These are phyloP conservation scores for Meteorus sp. DNA, from an alignment of 1,140 invertebrate species.

Conservation along the genomic window DNA sequence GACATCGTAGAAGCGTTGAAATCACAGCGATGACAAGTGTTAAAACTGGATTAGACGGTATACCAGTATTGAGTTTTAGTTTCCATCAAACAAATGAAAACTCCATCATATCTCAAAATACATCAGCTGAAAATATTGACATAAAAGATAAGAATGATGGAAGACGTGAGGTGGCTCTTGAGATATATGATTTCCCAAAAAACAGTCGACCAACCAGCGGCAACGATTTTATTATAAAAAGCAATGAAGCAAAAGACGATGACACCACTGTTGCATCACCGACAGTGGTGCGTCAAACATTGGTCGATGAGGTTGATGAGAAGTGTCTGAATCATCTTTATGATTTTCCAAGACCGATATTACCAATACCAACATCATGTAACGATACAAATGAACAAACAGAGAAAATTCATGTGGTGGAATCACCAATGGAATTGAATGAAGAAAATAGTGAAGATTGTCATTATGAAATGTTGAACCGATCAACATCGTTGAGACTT, in stretches of 20 bases:
- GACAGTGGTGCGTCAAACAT: neutral
- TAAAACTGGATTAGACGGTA: constrained; percentile 42
- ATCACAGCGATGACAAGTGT: constrained; percentile 45
- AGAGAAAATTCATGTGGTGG: too few species aligned
- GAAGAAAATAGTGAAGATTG: neutral
- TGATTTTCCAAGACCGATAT: constrained; percentile 12
- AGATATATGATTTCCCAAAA: constrained; percentile 30
- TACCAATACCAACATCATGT: neutral
- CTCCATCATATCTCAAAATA: constrained; percentile 7
- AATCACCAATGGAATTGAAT: neutral
- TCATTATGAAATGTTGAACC: neutral
- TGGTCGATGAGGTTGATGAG: neutral
- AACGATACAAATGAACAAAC: too few species aligned
- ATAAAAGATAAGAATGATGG: constrained; percentile 19
- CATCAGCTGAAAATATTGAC: constrained; percentile 15
- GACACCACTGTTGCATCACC: neutral
- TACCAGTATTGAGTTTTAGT: constrained; percentile 52
- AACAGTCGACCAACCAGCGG: neutral
- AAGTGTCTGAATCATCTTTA: neutral
- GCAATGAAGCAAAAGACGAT: neutral
- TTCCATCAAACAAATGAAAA: constrained; percentile 40
- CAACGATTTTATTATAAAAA: neutral
- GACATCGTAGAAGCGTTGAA: constrained; percentile 46
- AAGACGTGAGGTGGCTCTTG: constrained; percentile 14
- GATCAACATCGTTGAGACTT: too few species aligned